Base-by-base conservation (phyloP, 2,113 vertebrate species). In the Tragulus kanchil region DNA sequence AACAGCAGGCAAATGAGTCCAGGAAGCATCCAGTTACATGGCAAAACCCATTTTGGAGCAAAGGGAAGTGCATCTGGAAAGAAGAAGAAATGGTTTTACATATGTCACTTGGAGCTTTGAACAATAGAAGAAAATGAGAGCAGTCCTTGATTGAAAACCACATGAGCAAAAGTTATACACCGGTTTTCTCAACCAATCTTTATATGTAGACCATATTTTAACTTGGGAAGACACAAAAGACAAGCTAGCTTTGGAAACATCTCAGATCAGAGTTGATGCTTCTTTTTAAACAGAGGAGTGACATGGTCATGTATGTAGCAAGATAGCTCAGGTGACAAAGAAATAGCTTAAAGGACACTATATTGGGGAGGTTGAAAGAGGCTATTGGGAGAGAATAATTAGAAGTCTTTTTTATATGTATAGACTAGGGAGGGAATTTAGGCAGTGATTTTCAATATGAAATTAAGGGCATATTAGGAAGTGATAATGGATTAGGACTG, bases 111-210 rank as follows among this genome's bases (percentile, higher is more conserved):
- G 59, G 15, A n/a, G 19, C 58, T 89, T 79, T 54, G 69, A 67
- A 36, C 3, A 56, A 56, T 0, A 52, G 71, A 75, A 81, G 45
- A n/a, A 89, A 87, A 54, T 25, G 36, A n/a, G 42, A 64, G 19
- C 14, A 4, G 10, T 69, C 61, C 52, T 83, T 45, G n/a, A 56
- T 69, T 87, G n/a, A 65, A 81, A 91, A 45, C 3, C 61, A 93
- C 6, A 0, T 1, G 8, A 50, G 23, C 65, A 50, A 79, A 67
- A 42, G 11, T 75, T 84, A 28, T 1, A 1, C 4, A 1, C 3
- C 50, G 31, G 21, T 59, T 54, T 89, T 64, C 69, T 84, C 67
- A 45, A 56, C 26, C 31, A 89, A 48, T 6, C 11, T 86, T 86
- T 83, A 17, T 3, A 3, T 28, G 3, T 28, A 56, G 8, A 48